Base-by-base conservation (phyloP, 2,797 vertebrate genomes). In the Mastacembelus armatus region DNA sequence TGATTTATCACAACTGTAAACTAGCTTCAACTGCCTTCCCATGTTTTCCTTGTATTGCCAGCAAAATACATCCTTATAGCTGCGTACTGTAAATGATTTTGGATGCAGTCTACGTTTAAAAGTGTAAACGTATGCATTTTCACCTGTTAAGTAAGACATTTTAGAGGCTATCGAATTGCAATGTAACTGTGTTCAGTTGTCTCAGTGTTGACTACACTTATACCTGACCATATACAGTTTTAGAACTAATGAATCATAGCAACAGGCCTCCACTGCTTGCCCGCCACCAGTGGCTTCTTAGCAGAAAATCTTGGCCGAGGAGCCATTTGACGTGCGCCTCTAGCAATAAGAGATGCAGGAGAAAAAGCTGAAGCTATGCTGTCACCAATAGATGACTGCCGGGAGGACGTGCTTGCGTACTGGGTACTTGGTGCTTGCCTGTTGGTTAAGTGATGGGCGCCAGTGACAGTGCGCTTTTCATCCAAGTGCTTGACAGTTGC, bases 231-330 rank as follows among this genome's bases (percentile, higher is more conserved):
- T 76, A 66, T 61, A 66, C 62, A 67, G 73, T 48, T 64, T 54
- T 48, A 65, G 29, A 49, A 39, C 91, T 93, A 98, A 90, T 95
- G 92, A 73, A 91, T 91, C 65, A 92, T 86, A 50, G 92, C 72
- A 5, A 98, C 94, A 68, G 96, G 94, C 91, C 92, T 98, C 98
- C 98, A 99, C 89, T 96, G 95, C 95, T 96, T 96, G 66, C 91
- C 86, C 59, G 84, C 72, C 82, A 92, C 90, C 2, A 90, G 91
- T 48, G 94, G 92, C 90, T 96, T 98, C 94, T 96, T 99, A 61
- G 98, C 98, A 58, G 96, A 98, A 90, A 99, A 99, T 73, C 93
- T 98, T 75, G 98, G 98, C 88, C 93, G 93, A 0, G 98, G 97
- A 82, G 96, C 96, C 87, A 95, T 90, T 84, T 95, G 94, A 80